A percentile compares a stretch with the other conserved stretches of the same genome.
These are phyloP conservation scores for Halcyon smyrnensis DNA, from an alignment of 2,797 vertebrate genomes.

Conservation along the genomic window DNA sequence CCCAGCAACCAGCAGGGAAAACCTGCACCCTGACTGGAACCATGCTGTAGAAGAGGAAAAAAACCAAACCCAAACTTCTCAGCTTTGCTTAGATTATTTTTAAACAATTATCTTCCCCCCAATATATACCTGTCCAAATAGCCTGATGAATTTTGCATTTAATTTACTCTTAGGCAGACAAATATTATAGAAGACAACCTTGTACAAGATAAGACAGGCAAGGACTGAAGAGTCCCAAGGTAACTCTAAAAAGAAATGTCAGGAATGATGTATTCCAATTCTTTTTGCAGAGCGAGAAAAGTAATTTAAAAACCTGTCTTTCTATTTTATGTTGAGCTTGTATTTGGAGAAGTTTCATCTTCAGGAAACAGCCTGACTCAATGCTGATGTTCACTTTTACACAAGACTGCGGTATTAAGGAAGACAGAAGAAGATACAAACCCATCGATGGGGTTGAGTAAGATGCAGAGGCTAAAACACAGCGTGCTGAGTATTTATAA, in stretches of 20 bases:
- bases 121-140: not conserved
- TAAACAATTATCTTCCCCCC: not conserved
- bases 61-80: not conserved
- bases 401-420: not conserved
- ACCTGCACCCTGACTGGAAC: not conserved
- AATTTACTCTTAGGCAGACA: not conserved
- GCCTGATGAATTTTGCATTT: not conserved
- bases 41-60: not conserved
- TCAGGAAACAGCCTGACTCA: not conserved
- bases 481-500: not conserved
- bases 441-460: not conserved
- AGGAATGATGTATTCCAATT: conserved; percentile 2
- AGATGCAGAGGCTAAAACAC: not conserved
- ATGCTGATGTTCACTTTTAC: not conserved
- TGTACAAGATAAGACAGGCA: not conserved
- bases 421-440: conserved; percentile 31
- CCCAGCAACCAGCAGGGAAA: not conserved
- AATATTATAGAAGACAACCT: not conserved
- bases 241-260: conserved; percentile 30
- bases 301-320: not conserved
- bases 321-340: not conserved
- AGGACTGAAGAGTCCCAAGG: not conserved
- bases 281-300: not conserved
- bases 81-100: not conserved
- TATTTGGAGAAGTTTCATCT: not conserved